phyloP scores from a whole-genome alignment of 37 sponge, comb jelly and placozoan genomes.

The Petrosia ficiformis region DNA sequence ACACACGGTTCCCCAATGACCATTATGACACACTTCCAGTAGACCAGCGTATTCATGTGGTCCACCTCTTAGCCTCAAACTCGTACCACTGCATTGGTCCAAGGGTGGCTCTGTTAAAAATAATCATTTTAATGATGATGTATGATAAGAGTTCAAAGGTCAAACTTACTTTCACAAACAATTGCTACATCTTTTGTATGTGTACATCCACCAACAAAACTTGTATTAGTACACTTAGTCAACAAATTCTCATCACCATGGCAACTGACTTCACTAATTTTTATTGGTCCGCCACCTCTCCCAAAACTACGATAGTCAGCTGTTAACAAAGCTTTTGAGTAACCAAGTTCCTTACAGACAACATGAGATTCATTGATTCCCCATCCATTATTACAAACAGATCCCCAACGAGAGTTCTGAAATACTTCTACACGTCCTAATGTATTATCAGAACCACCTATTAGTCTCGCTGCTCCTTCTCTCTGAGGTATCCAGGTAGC shows the following conservation, averaged over 20 bases:
- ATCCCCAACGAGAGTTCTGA: conserved; percentile 5
- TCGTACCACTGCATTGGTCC: neutral
- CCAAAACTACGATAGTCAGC: conserved; percentile 5
- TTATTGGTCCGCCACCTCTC: conserved; percentile 10
- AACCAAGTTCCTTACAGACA: conserved; percentile 21
- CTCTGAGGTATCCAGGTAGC: neutral
- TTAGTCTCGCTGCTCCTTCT: neutral
- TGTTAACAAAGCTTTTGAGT: neutral
- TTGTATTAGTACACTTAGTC: neutral
- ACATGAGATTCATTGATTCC: conserved; percentile 1
- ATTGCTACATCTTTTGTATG: conserved; percentile 22
- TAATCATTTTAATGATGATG: neutral
- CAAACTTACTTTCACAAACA: conserved; percentile 11
- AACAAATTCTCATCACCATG: neutral
- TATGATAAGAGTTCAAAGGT: neutral
- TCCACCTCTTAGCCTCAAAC: neutral
- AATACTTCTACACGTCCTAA: conserved; percentile 27
- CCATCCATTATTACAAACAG: conserved; percentile 14
- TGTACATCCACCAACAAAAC: neutral
- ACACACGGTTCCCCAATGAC: conserved; percentile 27
- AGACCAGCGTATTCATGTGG: neutral
- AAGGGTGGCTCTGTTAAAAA: neutral
- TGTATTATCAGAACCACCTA: neutral
- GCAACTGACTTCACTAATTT: neutral
- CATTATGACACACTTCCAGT: conserved; percentile 6